These are phyloP conservation scores for Epicampocera succincta DNA, from an alignment of 2,888 invertebrate genomes.

Conservation along the genomic window DNA sequence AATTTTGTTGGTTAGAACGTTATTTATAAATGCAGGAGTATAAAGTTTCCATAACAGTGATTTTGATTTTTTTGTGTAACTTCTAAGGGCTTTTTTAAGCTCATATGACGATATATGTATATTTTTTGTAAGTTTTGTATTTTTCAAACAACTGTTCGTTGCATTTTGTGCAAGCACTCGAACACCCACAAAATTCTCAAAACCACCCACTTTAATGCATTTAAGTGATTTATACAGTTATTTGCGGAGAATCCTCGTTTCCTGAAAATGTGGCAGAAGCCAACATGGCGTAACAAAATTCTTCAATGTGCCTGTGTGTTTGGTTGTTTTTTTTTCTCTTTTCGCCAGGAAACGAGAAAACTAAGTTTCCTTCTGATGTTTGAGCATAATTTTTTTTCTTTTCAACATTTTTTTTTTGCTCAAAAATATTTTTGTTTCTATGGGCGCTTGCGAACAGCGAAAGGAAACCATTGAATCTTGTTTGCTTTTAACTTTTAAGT, in stretches of 20 bases:
- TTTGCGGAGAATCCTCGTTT: slow-evolving; percentile 47
- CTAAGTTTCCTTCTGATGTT: not conserved
- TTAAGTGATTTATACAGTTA: slow-evolving; percentile 56
- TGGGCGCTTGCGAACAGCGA: slow-evolving; percentile 2
- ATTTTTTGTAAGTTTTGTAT: too few relatives aligned
- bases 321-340: slow-evolving; percentile 60
- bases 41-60: too few relatives aligned
- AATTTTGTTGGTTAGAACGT: too few relatives aligned
- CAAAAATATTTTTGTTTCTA: slow-evolving; percentile 2
- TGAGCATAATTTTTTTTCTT: slow-evolving; percentile 7
- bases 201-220: slow-evolving; percentile 56
- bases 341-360: slow-evolving; percentile 8
- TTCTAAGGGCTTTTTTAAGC: too few relatives aligned
- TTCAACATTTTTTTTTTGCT: slow-evolving; percentile 28
- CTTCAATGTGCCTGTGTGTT: slow-evolving; percentile 14
- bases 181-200: slow-evolving; percentile 14
- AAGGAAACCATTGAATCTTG: slow-evolving; percentile 54
- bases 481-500: slow-evolving; percentile 44
- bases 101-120: too few relatives aligned
- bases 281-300: slow-evolving; percentile 55
- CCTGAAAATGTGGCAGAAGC: slow-evolving; percentile 70
- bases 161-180: slow-evolving; percentile 5
- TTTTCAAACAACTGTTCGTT: not conserved
- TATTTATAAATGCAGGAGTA: too few relatives aligned
- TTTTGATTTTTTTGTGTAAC: too few relatives aligned